Conservation (phyloP, 2,113 vertebrate genomes). For the Sylvilagus bachmani region DNA sequence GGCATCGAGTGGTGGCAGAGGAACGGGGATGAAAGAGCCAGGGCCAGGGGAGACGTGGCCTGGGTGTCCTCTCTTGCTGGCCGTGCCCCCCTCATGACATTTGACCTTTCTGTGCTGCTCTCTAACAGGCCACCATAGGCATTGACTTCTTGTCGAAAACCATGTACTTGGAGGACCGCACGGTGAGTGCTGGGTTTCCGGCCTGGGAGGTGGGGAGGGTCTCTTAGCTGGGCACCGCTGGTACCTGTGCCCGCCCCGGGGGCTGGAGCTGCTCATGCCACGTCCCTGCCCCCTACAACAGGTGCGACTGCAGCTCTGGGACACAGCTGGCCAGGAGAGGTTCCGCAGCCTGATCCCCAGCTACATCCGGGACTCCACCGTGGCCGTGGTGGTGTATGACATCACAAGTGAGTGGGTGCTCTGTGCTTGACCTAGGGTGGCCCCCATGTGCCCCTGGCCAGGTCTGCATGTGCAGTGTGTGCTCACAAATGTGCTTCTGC, state of each 20-base stretch:
- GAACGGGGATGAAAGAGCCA: neutral
- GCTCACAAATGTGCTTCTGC: fast-evolving
- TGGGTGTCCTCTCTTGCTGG: neutral
- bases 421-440: neutral
- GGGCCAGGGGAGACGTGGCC: too few relatives aligned
- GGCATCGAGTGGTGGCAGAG: fast-evolving
- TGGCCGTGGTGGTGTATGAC: slow-evolving; percentile 96
- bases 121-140: slow-evolving; percentile 94
- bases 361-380: slow-evolving; percentile 96
- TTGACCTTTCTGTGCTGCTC: slow-evolving; percentile 54
- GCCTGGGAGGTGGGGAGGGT: neutral
- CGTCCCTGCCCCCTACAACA: slow-evolving; percentile 71
- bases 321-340: slow-evolving; percentile 96
- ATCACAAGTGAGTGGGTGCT: slow-evolving; percentile 93
- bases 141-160: slow-evolving; percentile 98
- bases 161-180: slow-evolving; percentile 97
- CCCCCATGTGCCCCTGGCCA: neutral
- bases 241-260: neutral
- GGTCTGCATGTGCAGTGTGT: neutral
- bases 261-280: neutral
- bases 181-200: slow-evolving; percentile 88
- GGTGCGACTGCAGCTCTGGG: slow-evolving; percentile 97
- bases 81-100: neutral
- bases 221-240: neutral
- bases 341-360: slow-evolving; percentile 97